Conservation (phyloP, 2,888 invertebrate species). For the Brenthis daphne region DNA sequence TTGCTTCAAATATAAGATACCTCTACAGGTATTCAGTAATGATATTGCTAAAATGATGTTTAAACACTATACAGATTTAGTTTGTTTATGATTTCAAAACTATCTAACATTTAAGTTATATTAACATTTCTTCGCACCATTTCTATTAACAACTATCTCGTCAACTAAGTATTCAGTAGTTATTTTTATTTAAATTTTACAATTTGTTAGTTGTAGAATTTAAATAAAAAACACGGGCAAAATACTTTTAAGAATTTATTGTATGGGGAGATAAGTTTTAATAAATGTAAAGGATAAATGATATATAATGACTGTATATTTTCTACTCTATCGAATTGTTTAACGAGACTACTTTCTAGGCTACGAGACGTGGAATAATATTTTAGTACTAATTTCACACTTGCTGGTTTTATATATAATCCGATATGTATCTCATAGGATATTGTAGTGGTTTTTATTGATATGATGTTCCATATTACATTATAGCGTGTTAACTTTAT, state of each 20-base stretch:
- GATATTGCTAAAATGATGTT: too few species aligned
- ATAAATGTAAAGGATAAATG: slow-evolving; percentile 19
- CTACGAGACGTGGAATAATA: neutral
- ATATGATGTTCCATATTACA: neutral
- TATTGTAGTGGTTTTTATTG: slow-evolving; percentile 1
- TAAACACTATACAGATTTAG: too few species aligned
- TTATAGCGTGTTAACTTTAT: slow-evolving; percentile 2
- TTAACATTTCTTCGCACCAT: slow-evolving; percentile 3
- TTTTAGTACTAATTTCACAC: slow-evolving; percentile 17
- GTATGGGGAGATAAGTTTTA: slow-evolving; percentile 12
- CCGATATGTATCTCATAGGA: slow-evolving; percentile 4
- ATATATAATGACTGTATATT: slow-evolving; percentile 20
- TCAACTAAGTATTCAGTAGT: slow-evolving; percentile 12
- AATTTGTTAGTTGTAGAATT: slow-evolving; percentile 7
- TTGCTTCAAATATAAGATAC: too few species aligned
- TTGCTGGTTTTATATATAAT: slow-evolving; percentile 15
- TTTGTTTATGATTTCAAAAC: too few species aligned
- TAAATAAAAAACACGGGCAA: slow-evolving; percentile 4
- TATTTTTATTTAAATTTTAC: slow-evolving; percentile 11
- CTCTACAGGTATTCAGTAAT: too few species aligned
- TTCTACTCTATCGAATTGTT: slow-evolving; percentile 14
- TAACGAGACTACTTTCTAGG: slow-evolving; percentile 11
- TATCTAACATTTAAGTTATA: too few species aligned
- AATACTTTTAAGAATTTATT: slow-evolving; percentile 10
- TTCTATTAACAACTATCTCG: slow-evolving; percentile 2